Base-by-base conservation (phyloP, 2,888 invertebrate species). In the Drosophila robusta region DNA sequence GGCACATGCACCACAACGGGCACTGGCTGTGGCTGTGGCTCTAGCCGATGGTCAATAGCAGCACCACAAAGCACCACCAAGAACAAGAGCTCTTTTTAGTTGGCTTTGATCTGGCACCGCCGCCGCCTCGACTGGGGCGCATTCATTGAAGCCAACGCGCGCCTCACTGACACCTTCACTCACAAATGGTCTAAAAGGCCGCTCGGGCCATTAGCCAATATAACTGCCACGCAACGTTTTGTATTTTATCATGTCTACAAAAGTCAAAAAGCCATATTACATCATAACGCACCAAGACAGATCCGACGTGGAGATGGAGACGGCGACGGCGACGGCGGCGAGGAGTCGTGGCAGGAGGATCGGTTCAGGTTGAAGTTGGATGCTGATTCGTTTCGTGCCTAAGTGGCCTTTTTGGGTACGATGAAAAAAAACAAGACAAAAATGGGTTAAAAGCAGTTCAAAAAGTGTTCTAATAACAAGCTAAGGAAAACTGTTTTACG, bases 191-290 rank as follows among this genome's bases (percentile, higher is more conserved):
- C 86, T 85, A 80, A 83, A 85, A 83, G 85, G 86, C 88, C 86
- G 83, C 83, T 22, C 67, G 50, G 66, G 86, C 86, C 89, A 89
- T 89, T 86, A 86, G 89, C 86, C 89, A 86, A 86, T 85, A 89
- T 84, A 89, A 83, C 84, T 78, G 84, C 87, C 83, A 88, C 83
- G 83, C 83, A 80, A 80, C 86, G 88, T 86, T 87, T 84, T 89
- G 87, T 89, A 85, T 85, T 85, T 85, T 89, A 85, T 89, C 89
- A 89, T 85, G 85, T 84, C 85, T 89, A 85, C 85, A 85, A 85
- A 85, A 85, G 85, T 85, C 85, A 87, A 81, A 85, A 85, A 84
- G 89, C 85, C 79, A 89, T 89, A 88, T 85, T 85, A 89, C 85
- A 88, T 85, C 85, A 85, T 85, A 87, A 75, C 67, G 75, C 78